phyloP scores from a whole-genome alignment of 1,140 invertebrate genomes.

The Neotoxoptera formosana region DNA sequence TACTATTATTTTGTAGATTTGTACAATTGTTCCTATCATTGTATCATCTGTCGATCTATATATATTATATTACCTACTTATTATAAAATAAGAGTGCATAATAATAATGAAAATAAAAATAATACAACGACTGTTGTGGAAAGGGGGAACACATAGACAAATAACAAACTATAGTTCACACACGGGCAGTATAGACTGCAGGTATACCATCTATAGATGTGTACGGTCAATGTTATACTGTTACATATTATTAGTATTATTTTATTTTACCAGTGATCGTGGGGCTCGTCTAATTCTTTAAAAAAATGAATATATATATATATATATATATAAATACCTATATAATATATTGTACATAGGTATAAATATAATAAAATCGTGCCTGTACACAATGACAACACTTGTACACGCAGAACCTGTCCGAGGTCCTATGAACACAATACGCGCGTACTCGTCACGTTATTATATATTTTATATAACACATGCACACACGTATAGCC shows the following conservation, averaged over 20 bases:
- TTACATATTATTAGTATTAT: neutral
- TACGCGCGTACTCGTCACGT: neutral
- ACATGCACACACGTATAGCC: neutral
- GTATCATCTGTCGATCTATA: neutral
- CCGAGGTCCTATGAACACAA: slow-evolving; percentile 6
- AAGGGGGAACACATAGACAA: neutral
- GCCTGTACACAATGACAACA: neutral
- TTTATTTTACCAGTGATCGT: neutral
- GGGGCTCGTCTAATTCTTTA: neutral
- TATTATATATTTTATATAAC: neutral
- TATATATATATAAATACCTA: too few relatives aligned
- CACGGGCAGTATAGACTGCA: neutral
- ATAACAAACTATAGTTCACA: too few relatives aligned
- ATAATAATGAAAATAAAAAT: too few relatives aligned
- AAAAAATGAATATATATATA: neutral
- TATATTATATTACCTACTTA: neutral
- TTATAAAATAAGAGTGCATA: too few relatives aligned
- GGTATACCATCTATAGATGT: too few relatives aligned
- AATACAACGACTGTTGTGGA: neutral
- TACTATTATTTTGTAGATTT: neutral
- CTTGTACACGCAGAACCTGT: neutral
- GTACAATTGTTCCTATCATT: too few relatives aligned
- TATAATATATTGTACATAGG: neutral
- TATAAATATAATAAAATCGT: neutral
- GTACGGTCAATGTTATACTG: neutral